A percentile compares a stretch with the other conserved stretches of the same genome.
Conservation (phyloP, 2,113 vertebrate species). For the Trachemys scripta region DNA sequence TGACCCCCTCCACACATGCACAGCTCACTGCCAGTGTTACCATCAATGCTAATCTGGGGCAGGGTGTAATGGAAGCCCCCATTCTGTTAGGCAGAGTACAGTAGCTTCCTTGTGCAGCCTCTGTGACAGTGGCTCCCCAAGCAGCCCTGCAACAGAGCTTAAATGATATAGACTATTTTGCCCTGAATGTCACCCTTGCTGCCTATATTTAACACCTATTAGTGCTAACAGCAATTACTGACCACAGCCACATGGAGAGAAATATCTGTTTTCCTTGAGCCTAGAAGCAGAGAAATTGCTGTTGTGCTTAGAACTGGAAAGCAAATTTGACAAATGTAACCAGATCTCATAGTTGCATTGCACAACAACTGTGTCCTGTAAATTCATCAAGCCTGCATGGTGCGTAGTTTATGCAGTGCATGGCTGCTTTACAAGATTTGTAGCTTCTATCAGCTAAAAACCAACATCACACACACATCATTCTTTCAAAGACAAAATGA, state of each 20-base stretch:
- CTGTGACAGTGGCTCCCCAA: neutral
- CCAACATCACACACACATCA: neutral
- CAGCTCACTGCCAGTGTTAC: neutral
- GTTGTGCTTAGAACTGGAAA: neutral
- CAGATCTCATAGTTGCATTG: neutral
- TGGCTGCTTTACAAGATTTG: neutral
- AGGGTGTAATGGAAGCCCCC: neutral
- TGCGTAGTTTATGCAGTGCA: neutral
- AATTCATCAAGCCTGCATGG: neutral
- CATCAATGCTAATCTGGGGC: neutral
- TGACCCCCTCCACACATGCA: neutral
- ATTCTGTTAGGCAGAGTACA: neutral
- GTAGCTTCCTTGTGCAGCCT: neutral
- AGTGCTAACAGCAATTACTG: neutral
- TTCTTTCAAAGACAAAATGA: neutral
- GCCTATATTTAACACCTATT: neutral
- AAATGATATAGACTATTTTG: neutral
- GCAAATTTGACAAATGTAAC: constrained; percentile 16
- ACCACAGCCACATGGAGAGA: neutral
- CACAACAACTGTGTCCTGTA: neutral
- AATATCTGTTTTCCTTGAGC: neutral
- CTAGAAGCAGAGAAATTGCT: neutral
- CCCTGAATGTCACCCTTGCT: neutral
- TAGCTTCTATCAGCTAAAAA: neutral
- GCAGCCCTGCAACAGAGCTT: neutral